Conservation (phyloP, 2,113 vertebrate genomes). For the Phodopus roborovskii region DNA sequence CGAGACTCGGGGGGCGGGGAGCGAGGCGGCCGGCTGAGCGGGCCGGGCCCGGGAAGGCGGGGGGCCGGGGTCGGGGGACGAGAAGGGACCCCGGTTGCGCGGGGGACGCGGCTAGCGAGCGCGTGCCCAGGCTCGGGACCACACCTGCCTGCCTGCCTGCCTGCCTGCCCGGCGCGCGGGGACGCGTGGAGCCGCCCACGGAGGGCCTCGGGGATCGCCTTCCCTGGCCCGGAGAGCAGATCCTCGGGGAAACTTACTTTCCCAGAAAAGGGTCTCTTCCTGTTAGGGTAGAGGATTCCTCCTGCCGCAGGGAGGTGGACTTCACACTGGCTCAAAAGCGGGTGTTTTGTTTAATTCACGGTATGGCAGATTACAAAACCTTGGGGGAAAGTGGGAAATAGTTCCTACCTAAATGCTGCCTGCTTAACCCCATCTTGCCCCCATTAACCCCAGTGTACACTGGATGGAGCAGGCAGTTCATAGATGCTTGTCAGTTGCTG, state of each 20-base stretch:
- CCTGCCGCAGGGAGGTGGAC: neutral
- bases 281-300: neutral
- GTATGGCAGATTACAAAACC: neutral
- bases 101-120: neutral
- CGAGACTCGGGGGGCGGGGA: slow-evolving; percentile 58
- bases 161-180: neutral
- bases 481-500: neutral
- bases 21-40: neutral
- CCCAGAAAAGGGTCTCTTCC: slow-evolving; percentile 51
- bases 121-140: neutral
- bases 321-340: neutral
- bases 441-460: neutral
- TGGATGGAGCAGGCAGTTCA: neutral
- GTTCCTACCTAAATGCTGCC: neutral
- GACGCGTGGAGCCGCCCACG: neutral
- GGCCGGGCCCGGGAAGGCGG: slow-evolving; percentile 44
- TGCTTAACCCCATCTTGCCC: neutral
- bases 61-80: slow-evolving; percentile 3
- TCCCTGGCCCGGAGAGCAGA: neutral
- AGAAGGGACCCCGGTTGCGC: neutral
- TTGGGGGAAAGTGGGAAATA: slow-evolving; percentile 38
- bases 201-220: neutral
- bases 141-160: neutral
- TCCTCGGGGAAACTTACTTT: slow-evolving; percentile 67
- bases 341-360: neutral